Evolutionary conservation across 2,113 vertebrate genomes (phyloP).

Genomic region (Jaculus jaculus): DNA sequence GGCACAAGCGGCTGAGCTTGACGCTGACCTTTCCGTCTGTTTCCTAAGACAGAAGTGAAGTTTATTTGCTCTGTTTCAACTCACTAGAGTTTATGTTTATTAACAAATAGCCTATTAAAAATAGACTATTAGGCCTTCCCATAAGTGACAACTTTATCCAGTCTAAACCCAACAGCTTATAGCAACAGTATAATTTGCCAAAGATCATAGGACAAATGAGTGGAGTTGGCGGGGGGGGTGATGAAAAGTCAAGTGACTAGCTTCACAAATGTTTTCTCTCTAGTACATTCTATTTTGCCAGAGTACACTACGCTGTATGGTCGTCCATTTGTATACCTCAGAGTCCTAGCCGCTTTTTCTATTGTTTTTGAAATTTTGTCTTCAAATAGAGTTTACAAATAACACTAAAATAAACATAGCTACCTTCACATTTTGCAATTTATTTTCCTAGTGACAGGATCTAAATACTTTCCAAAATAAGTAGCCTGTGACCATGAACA

Average conservation of each 20-base stretch:
- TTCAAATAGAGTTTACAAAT: neutral
- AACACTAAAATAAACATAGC: neutral
- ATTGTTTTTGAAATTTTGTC: constrained; percentile 18
- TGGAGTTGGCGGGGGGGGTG: neutral
- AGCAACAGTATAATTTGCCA: neutral
- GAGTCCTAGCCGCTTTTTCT: neutral
- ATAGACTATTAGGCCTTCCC: neutral
- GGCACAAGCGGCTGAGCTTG: neutral
- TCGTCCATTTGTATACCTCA: neutral
- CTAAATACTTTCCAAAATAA: constrained; percentile 29
- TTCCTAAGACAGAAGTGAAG: neutral
- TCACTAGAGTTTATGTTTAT: neutral
- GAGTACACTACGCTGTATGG: neutral
- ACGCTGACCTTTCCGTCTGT: neutral
- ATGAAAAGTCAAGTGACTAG: neutral
- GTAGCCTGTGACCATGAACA: neutral
- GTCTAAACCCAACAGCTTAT: neutral
- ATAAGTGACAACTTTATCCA: neutral
- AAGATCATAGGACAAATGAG: neutral
- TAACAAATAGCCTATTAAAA: too few relatives aligned
- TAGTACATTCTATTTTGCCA: neutral
- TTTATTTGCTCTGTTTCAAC: constrained; percentile 3
- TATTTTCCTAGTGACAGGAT: neutral
- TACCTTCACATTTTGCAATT: constrained; percentile 6
- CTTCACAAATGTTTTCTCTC: neutral